Evolutionary conservation across 1,140 invertebrate genomes (phyloP), one percentile per base, ranked within the genome.

Genomic region (Tetragnatha versicolor): DNA sequence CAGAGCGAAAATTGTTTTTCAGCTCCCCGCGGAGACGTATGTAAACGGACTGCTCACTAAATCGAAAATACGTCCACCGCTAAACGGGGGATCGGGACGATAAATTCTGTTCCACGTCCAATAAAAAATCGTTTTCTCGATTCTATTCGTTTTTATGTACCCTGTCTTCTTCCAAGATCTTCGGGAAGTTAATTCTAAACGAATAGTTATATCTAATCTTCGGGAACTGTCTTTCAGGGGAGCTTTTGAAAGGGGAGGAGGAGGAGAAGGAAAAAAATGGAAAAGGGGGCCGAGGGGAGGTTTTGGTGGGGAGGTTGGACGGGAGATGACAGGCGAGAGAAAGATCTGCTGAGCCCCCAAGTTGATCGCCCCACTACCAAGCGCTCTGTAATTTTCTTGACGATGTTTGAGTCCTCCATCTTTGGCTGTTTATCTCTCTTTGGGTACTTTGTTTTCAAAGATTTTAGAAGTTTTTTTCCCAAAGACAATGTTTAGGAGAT

Each of bases 201-300:
- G 69, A 60, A 73, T 73, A 73, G 69, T 73, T 73, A 73, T 73
- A 51, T 73, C 20, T 73, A 73, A 73, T 73, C 69, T 73, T 60
- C 60, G 20, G 42, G 42, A 47, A 2, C 37, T 20, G 35, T 45
- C 33, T 45, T 42, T 60, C 25, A n/a, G 69, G 35, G 37, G 25
- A 42, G 17, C 69, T 35, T 70, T 35, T 49, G 12, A 17, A 55
- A 25, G 22, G 33, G 49, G 33, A 53, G 17, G 20, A 42, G 53
- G 69, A 31, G 33, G 33, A 65, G 33, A 42, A 39, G 25, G 14
- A 22, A 25, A 65, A 65, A 31, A 65, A 65, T 47, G 42, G 37
- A 42, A 27, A 25, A 22, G 20, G 35, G 25, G 37, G 45, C 0
- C 66, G 31, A 49, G 49, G 49, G 63, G 66, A 69, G 39, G n/a